These are phyloP conservation scores for Sebastes miniatus DNA, from an alignment of 2,797 vertebrate genomes.

Conservation along the genomic window DNA sequence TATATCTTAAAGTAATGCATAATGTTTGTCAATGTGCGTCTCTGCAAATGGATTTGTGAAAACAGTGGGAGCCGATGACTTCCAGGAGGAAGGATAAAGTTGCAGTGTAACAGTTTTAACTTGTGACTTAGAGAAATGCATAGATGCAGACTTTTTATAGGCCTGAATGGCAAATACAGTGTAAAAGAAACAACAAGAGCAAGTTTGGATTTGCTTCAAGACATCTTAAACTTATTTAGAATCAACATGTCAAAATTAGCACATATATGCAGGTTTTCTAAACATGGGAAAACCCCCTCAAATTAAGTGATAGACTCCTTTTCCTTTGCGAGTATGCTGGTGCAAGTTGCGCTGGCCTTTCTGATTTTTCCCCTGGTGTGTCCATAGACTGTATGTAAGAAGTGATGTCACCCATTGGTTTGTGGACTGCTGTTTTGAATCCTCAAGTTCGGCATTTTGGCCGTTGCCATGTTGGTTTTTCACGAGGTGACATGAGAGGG, in stretches of 20 bases:
- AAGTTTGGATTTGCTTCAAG: not conserved
- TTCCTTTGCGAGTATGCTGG: not conserved
- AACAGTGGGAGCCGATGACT: not conserved
- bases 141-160: not conserved
- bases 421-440: too few relatives aligned
- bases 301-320: not conserved
- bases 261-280: not conserved
- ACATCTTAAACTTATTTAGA: too few relatives aligned
- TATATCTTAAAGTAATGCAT: constrained; percentile 8
- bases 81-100: not conserved
- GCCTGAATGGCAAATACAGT: not conserved
- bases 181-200: not conserved
- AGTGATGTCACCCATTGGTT: too few relatives aligned
- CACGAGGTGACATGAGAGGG: rapidly evolving
- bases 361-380: too few relatives aligned
- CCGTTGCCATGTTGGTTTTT: too few relatives aligned
- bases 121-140: not conserved
- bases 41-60: constrained; percentile 23
- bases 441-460: rapidly evolving
- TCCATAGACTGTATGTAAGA: too few relatives aligned
- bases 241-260: not conserved
- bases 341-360: too few relatives aligned
- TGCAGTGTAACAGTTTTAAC: not conserved
- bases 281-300: not conserved
- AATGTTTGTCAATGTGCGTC: constrained; percentile 8